Base-by-base conservation (phyloP, 2,888 invertebrate genomes). In the Prosopocoilus inquinatus region DNA sequence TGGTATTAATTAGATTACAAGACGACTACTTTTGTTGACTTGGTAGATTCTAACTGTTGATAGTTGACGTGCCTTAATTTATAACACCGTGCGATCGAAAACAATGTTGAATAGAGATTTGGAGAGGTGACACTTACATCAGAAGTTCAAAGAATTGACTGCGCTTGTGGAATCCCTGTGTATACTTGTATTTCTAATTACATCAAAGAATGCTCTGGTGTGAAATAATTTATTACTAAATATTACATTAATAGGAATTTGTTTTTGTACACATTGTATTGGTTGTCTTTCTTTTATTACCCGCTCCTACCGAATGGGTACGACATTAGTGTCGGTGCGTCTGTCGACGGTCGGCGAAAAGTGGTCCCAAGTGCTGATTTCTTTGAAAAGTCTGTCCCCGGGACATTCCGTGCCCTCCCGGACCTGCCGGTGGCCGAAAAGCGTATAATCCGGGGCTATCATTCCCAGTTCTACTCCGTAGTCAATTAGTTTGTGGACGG, bases 341-440 rank as follows among this genome's bases (percentile, higher is more conserved):
- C 48, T 57, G 28, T 50, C 50, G 2, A 63, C 61, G n/a, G 57
- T 41, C 4, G 57, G 52, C n/a, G 63, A 65, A 60, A 70, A 77
- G 52, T 87, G 81, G 0, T 81, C 78, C 89, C 89, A 89, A 0
- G 76, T 81, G 1, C 80, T 76, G 44, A 89, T 86, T 63, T 85
- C 82, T 3, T 79, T 67, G 58, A 81, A 81, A 0, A 89, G 76
- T 0, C 81, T 77, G 2, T 77, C 78, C 0, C 89, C 90, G 0
- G 90, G 90, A 61, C 89, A 89, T 62, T 84, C 85, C 0, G 89
- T 89, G 1, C 67, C 72, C 11, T 77, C 77, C 39, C 81, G 73
- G 7, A 82, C 83, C 68, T 84, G 84, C 38, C 81, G 74, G 72
- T 89, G 89, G 0, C 87, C 89, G 11, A 87, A 75, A 34, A 90